These are phyloP conservation scores for Plectropomus leopardus DNA, from an alignment of 2,113 vertebrate genomes.

Conservation along the genomic window DNA sequence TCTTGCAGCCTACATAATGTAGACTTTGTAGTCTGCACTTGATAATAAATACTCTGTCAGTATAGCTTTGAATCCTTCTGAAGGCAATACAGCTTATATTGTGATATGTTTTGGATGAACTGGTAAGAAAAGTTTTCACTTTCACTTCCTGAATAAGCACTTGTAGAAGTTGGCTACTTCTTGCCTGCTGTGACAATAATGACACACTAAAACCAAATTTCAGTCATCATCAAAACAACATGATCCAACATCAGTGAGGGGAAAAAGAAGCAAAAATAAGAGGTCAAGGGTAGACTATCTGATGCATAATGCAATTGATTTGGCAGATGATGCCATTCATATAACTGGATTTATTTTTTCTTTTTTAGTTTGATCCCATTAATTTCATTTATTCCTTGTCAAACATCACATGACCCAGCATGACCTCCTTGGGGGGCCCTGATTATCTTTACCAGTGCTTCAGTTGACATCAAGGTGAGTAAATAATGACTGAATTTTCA, in stretches of 20 bases:
- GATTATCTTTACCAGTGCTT: neutral
- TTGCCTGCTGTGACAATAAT: neutral
- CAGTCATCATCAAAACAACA: slow-evolving; percentile 5
- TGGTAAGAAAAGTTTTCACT: slow-evolving; percentile 20
- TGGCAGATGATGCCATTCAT: neutral
- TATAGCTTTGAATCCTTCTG: slow-evolving; percentile 9
- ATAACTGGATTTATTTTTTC: neutral
- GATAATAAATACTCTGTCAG: slow-evolving; percentile 60
- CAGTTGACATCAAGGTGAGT: neutral
- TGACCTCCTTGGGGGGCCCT: neutral
- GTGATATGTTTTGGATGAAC: slow-evolving; percentile 50
- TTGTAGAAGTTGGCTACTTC: neutral
- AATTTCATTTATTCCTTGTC: neutral
- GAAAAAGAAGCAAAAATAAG: neutral
- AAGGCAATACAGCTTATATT: slow-evolving; percentile 62
- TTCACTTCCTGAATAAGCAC: slow-evolving; percentile 32
- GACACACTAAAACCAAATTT: slow-evolving; percentile 12
- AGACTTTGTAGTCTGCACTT: slow-evolving; percentile 31
- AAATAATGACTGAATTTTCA: slow-evolving; percentile 8
- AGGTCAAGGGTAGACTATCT: neutral
- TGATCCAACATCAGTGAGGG: neutral
- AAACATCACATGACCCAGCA: too few species aligned
- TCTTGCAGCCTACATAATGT: slow-evolving; percentile 14
- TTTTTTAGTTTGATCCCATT: neutral
- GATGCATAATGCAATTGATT: neutral